Evolutionary conservation across 1,140 invertebrate species (phyloP), one percentile per base, ranked within the genome.

Genomic region (Drosophila oshimai): DNA sequence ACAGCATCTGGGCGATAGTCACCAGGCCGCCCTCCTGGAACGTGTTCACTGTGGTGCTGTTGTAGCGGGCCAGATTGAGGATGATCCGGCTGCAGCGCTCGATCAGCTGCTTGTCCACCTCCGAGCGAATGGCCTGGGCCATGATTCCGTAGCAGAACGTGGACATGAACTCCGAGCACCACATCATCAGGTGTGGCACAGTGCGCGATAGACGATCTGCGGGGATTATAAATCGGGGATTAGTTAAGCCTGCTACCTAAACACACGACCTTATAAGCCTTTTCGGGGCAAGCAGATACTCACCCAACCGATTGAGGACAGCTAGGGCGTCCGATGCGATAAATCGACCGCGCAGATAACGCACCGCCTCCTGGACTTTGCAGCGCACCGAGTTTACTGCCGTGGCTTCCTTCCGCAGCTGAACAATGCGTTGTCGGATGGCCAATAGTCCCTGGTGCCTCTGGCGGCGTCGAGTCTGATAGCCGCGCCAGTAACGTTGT

Each of bases 401-500:
- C 13, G 92, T 91, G 0, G 92, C 91, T 18, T 91, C 87, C 44
- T 92, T 83, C 0, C 86, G 88, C 0, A 93, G 92, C 39, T 90
- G 72, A 1, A 92, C 74, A 1, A 92, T 91, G 6, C 92, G 92
- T 15, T 91, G 64, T 0, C 92, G 91, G 24, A 94, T 92, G 13
- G 90, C 83, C 6, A 92, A 80, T 0, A 95, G 54, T 2, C 49
- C 68, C 10, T 70, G 53, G 36, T 75, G 72, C 0, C 72, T 71
- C 7, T 73, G 74, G 3, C 67, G 71, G 22, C 88, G 74, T 6
- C 95, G 92, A 10, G 92, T 89, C 10, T 54, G 81, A 74, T 94
- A 93, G 1, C 94, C 94, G 49, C 93, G 93, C 93, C 94, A 95
- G n/a, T 92, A 67, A 10, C 94, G 93, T 91, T 95, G 95, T 61